A percentile compares a stretch with the other conserved stretches of the same genome.
phyloP scores from a whole-genome alignment of 2,888 invertebrate species.

The Andricus quercusramuli region DNA sequence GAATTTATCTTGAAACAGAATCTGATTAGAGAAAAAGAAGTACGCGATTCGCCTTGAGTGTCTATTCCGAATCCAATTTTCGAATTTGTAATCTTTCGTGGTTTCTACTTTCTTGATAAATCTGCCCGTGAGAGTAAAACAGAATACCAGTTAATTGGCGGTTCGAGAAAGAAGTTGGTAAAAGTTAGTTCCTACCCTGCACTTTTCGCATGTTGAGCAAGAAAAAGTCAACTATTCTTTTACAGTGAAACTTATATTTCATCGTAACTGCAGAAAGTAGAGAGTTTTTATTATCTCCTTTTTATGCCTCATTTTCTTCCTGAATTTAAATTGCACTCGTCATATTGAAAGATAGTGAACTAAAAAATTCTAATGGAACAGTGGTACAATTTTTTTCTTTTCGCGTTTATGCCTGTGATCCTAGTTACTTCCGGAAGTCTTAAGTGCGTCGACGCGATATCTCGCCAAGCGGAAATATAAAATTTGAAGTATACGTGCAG shows the following conservation, averaged over 20 bases:
- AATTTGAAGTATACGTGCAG: conserved; percentile 50
- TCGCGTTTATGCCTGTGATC: too few relatives aligned
- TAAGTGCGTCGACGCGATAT: conserved; percentile 50
- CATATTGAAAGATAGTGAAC: background rate
- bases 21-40: background rate
- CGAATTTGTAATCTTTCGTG: conserved; percentile 31
- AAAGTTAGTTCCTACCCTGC: conserved; percentile 20
- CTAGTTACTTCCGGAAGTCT: too few relatives aligned
- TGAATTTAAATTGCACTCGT: background rate
- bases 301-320: background rate
- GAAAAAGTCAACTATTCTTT: conserved; percentile 32
- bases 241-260: conserved; percentile 25
- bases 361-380: conserved; percentile 21
- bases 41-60: background rate
- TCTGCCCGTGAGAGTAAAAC: conserved; percentile 16
- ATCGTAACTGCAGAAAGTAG: conserved; percentile 23
- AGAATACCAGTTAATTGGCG: conserved; percentile 33
- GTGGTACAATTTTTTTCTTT: too few relatives aligned
- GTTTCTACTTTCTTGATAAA: conserved; percentile 36
- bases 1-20: background rate
- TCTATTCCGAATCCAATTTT: conserved; percentile 25
- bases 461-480: conserved; percentile 68
- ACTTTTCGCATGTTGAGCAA: conserved; percentile 26
- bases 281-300: background rate
- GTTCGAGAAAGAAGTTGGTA: conserved; percentile 35